phyloP scores from a whole-genome alignment of 2,797 vertebrate genomes.

The Xyrichtys novacula region DNA sequence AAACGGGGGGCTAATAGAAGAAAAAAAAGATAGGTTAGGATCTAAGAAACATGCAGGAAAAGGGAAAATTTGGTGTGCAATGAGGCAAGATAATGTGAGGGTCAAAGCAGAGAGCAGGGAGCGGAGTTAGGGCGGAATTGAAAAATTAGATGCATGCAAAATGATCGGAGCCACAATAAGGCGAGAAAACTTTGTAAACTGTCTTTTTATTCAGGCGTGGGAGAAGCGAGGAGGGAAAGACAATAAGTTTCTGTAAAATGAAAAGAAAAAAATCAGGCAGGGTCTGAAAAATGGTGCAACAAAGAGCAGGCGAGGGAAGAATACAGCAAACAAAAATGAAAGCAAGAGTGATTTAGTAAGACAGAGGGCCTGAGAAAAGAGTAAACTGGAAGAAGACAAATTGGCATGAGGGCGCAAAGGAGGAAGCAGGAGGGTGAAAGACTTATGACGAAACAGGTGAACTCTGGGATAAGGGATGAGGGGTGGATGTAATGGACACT shows the following conservation, averaged over 20 bases:
- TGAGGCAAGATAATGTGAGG: neutral
- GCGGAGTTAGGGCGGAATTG: neutral
- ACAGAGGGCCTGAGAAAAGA: conserved; percentile 8
- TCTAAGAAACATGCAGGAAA: neutral
- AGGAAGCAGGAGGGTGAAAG: conserved; percentile 28
- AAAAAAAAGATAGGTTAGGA: neutral
- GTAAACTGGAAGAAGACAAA: conserved; percentile 47
- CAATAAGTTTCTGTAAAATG: conserved; percentile 6
- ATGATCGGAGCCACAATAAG: no score
- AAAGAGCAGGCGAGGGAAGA: neutral
- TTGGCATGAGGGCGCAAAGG: conserved; percentile 18
- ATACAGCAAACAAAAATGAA: conserved; percentile 39
- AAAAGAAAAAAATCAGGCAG: conserved; percentile 1
- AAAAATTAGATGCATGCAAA: neutral
- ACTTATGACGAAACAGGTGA: conserved; percentile 40
- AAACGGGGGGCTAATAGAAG: no score
- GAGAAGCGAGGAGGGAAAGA: neutral
- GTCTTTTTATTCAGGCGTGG: neutral
- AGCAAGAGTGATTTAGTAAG: conserved; percentile 20
- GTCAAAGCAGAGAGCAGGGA: conserved; percentile 9
- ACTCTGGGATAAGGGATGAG: conserved; percentile 41
- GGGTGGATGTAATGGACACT: conserved; percentile 48
- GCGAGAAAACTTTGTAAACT: no score
- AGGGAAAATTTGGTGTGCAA: neutral
- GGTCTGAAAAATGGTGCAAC: conserved; percentile 19